Conservation (phyloP, 2,888 invertebrate genomes). For the Phytoseiulus persimilis region DNA sequence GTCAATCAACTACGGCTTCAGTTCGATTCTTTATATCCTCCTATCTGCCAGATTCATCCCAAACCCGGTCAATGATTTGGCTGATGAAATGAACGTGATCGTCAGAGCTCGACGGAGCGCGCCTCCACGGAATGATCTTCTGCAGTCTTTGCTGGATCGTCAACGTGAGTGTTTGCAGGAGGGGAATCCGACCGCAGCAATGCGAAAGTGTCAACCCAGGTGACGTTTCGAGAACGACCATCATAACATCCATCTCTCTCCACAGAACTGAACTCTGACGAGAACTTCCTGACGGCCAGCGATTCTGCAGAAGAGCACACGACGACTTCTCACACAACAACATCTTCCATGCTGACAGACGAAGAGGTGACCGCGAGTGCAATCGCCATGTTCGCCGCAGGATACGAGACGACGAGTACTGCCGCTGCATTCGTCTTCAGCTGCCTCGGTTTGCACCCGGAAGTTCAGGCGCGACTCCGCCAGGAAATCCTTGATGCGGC, state of each 20-base stretch:
- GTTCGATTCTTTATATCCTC: not conserved
- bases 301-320: not conserved
- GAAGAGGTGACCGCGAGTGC: not conserved
- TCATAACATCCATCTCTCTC: not conserved
- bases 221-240: too few relatives aligned
- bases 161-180: not conserved
- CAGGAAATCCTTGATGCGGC: not conserved
- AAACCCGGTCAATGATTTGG: not conserved
- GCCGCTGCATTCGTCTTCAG: not conserved
- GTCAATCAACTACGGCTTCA: not conserved
- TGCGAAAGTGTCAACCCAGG: too few relatives aligned
- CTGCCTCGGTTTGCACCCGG: not conserved
- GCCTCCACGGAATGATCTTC: not conserved
- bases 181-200: too few relatives aligned
- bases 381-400: constrained; percentile 1
- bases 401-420: constrained; percentile 6
- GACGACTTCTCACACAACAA: not conserved
- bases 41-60: not conserved
- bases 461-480: not conserved
- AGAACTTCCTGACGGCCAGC: not conserved
- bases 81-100: not conserved
- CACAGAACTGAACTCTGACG: not conserved
- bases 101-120: constrained; percentile 6
- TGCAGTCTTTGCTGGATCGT: not conserved
- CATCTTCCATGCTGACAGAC: not conserved